These are phyloP conservation scores for Cepaea nemoralis DNA, from an alignment of 1,140 invertebrate genomes.

Conservation along the genomic window DNA sequence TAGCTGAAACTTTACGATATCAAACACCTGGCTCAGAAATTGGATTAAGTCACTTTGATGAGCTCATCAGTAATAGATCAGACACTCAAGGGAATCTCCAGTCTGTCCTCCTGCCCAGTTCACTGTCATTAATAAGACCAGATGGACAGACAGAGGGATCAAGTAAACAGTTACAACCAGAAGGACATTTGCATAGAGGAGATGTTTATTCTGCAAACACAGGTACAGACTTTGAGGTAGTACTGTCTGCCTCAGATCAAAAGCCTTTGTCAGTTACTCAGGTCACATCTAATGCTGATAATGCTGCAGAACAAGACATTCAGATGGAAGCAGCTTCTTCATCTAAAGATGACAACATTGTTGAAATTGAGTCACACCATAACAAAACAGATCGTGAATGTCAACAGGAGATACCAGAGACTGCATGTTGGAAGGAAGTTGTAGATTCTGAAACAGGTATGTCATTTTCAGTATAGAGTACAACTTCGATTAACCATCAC, in stretches of 20 bases:
- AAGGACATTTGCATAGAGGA: background rate
- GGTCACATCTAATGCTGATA: background rate
- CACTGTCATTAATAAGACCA: background rate
- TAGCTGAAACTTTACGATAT: background rate
- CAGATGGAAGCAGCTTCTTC: background rate
- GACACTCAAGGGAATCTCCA: background rate
- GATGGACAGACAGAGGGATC: background rate
- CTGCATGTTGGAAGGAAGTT: conserved; percentile 6
- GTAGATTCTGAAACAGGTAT: background rate
- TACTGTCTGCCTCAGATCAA: background rate
- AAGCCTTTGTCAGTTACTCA: background rate
- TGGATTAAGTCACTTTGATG: background rate
- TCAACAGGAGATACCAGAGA: background rate
- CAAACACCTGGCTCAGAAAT: background rate
- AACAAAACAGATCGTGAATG: background rate
- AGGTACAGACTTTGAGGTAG: background rate
- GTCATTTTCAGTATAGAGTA: no score
- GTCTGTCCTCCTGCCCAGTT: background rate
- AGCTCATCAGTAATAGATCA: background rate
- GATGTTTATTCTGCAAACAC: background rate
- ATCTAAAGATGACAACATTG: background rate
- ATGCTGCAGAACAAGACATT: background rate
- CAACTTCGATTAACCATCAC: no score
- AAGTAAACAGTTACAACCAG: background rate
- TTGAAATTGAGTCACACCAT: background rate